Evolutionary conservation across 2,888 invertebrate genomes (phyloP), one percentile per base, ranked within the genome.

Genomic region (Pristionchus entomophagus): DNA sequence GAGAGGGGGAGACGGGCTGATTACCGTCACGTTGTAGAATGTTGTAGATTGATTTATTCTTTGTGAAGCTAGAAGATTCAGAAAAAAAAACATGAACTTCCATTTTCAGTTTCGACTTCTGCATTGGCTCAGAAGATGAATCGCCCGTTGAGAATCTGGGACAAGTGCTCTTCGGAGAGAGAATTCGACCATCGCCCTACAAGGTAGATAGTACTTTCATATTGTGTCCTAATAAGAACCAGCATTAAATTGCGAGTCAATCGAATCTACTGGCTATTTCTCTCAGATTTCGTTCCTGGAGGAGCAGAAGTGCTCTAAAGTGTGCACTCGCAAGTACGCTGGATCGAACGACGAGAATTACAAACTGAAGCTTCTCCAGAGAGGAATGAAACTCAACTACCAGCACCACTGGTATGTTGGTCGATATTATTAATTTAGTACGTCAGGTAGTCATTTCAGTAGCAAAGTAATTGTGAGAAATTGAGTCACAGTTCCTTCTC

Each of bases 121-220:
- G 99, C 94, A 94, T 95, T 35, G 95, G 93, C 26, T 93, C 92
- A 81, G 96, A 96, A 91, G 96, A 96, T 88, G 95, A 95, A 45
- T 97, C 97, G 0, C 98, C 98, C 0, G 97, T 97, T 0, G 99
- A 99, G 94, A 99, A 99, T 93, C 95, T 99, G 84, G 99, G 99
- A 0, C 99, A 99, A 95, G 98, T 99, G 59, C 97, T 99, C 0
- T 99, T 99, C 94, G 99, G 99, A n/a, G 99, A 99, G 95, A 95
- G 99, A 92, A 99, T 99, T 93, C 95, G 97, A 85, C 97, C 98
- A 0, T 98, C 98, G 84, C 96, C 96, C 0, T 99, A 99, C 93
- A 96, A 96, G 94, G 96, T 98, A 93, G 90, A 4, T 0, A n/a
- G n/a, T n/a, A 17, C 51, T 51, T 22, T 14, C 29, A 14, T 51